A percentile compares a stretch with the other conserved stretches of the same genome.
These are phyloP conservation scores for Myotis vivesi DNA, from an alignment of 2,797 vertebrate species.

Conservation along the genomic window DNA sequence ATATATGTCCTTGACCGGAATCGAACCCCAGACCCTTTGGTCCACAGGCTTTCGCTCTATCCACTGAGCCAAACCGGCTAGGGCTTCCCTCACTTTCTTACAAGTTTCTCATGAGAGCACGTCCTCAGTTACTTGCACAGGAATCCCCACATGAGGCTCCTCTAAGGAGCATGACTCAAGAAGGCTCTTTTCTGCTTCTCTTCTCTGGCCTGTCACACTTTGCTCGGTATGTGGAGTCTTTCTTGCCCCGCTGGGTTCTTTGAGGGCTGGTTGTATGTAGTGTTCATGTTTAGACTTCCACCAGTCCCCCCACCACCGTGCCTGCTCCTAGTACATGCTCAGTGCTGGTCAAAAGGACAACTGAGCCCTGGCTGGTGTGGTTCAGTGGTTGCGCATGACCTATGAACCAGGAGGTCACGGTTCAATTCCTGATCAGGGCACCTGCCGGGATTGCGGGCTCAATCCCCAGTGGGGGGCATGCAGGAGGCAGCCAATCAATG, in stretches of 20 bases:
- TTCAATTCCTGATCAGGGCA: too few species aligned
- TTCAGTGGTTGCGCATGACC: too few species aligned
- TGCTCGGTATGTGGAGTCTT: neutral
- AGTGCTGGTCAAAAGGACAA: neutral
- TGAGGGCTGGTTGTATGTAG: neutral
- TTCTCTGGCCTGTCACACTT: neutral
- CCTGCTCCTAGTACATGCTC: too few species aligned
- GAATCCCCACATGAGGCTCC: neutral
- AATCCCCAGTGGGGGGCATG: too few species aligned
- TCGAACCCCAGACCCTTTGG: too few species aligned
- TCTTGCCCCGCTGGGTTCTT: neutral
- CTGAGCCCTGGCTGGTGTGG: neutral
- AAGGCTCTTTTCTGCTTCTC: neutral
- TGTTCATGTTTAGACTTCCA: neutral
- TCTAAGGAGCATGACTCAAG: neutral
- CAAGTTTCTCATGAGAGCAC: neutral
- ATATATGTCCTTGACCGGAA: too few species aligned
- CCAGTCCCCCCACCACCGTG: neutral
- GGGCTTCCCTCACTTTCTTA: neutral
- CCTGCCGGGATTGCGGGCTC: fast-evolving
- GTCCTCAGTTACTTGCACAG: neutral
- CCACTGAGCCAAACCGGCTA: too few species aligned
- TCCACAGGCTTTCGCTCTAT: too few species aligned
- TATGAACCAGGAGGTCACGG: too few species aligned
- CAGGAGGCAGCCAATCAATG: too few species aligned